A percentile compares a stretch with the other conserved stretches of the same genome.
These are phyloP conservation scores for Listronotus bonariensis DNA, from an alignment of 1,140 invertebrate species.

Conservation along the genomic window DNA sequence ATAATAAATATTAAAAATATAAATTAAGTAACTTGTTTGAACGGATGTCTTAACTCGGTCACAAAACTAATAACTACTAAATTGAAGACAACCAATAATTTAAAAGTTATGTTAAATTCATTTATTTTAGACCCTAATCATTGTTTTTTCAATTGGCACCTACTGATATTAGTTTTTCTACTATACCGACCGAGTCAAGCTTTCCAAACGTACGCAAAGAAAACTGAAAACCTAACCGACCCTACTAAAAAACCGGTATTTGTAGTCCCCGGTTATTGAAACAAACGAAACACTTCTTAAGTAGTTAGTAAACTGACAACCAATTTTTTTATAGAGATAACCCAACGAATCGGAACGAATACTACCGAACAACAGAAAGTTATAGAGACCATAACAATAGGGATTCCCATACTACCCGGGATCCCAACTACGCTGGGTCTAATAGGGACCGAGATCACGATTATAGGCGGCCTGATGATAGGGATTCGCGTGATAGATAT, in stretches of 20 bases:
- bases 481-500: too few species aligned
- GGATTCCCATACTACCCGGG: not conserved
- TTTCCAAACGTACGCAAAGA: not conserved
- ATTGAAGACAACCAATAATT: too few species aligned
- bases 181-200: not conserved
- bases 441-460: slow-evolving; percentile 6
- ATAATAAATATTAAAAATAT: too few species aligned
- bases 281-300: slow-evolving; percentile 8
- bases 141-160: too few species aligned
- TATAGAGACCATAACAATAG: slow-evolving; percentile 22
- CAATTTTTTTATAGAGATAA: slow-evolving; percentile 29
- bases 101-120: too few species aligned
- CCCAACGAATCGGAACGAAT: slow-evolving; percentile 16
- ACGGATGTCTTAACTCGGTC: too few species aligned
- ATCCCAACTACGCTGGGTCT: not conserved
- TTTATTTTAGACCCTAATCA: too few species aligned
- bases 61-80: too few species aligned
- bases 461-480: too few species aligned
- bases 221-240: slow-evolving; percentile 15
- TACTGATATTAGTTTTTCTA: not conserved
- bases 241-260: slow-evolving; percentile 18
- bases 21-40: too few species aligned
- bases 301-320: slow-evolving; percentile 28
- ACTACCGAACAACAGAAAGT: slow-evolving; percentile 8
- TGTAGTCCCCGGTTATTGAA: slow-evolving; percentile 28